These are phyloP conservation scores for Zophobas atratus DNA, from an alignment of 1,140 invertebrate species.

Conservation along the genomic window DNA sequence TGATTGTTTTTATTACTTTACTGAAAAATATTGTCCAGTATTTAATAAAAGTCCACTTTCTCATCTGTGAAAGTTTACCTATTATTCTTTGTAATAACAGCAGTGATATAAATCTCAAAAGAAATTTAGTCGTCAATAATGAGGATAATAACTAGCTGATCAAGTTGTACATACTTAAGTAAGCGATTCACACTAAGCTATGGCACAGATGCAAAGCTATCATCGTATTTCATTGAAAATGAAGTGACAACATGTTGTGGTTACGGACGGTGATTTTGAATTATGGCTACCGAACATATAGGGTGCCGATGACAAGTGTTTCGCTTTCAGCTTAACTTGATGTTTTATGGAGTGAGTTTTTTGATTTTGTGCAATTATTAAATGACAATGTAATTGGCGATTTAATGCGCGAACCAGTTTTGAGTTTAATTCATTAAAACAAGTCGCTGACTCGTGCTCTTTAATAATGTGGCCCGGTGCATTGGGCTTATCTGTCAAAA, in stretches of 20 bases:
- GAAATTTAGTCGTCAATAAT: conserved; percentile 1
- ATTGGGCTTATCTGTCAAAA: conserved; percentile 26
- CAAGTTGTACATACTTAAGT: neutral
- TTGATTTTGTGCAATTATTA: conserved; percentile 19
- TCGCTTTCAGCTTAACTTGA: neutral
- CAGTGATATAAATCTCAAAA: neutral
- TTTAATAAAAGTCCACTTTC: conserved; percentile 31
- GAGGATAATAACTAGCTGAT: neutral
- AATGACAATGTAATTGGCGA: conserved; percentile 2
- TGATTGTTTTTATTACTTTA: conserved; percentile 4
- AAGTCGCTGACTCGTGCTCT: conserved; percentile 37
- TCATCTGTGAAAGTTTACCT: conserved; percentile 30
- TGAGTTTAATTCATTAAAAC: conserved; percentile 20
- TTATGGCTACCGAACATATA: neutral
- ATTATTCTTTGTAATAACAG: conserved; percentile 15
- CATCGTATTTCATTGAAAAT: conserved; percentile 19
- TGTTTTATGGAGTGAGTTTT: conserved; percentile 18
- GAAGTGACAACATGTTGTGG: conserved; percentile 35
- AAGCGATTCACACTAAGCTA: no score
- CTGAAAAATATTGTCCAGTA: conserved; percentile 1
- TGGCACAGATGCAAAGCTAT: conserved; percentile 17
- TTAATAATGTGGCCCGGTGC: conserved; percentile 30
- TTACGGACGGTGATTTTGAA: conserved; percentile 37
- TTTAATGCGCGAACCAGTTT: neutral
- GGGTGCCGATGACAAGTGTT: conserved; percentile 5